phyloP scores from a whole-genome alignment of 2,888 invertebrate genomes.

The Limnephilus rhombicus region DNA sequence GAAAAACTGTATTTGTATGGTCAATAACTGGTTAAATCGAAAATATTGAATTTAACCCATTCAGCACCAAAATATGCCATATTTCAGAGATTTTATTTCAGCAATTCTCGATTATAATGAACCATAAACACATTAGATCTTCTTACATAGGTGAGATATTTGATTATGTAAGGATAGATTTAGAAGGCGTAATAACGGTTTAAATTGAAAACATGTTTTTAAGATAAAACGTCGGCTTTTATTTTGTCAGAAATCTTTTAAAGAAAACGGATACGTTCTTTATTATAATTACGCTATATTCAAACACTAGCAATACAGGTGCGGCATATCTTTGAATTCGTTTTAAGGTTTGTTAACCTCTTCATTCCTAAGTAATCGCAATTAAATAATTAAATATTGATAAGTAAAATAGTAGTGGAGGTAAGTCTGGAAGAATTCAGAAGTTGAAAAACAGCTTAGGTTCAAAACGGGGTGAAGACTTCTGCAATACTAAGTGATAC shows the following conservation, averaged over 20 bases:
- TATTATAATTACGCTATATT: neutral
- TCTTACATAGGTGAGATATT: too few relatives aligned
- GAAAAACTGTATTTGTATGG: too few relatives aligned
- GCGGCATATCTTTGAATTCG: neutral
- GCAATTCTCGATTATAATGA: too few relatives aligned
- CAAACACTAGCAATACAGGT: neutral
- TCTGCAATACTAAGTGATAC: too few relatives aligned
- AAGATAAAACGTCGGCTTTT: neutral
- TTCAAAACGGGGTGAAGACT: neutral
- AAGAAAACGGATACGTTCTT: neutral
- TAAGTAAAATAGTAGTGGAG: neutral
- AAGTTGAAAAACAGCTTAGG: neutral
- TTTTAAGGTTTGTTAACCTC: conserved; percentile 1
- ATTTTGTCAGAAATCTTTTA: neutral
- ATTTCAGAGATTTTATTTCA: too few relatives aligned
- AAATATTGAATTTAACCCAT: too few relatives aligned
- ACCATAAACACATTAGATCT: too few relatives aligned
- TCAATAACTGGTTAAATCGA: too few relatives aligned
- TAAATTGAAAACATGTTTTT: neutral
- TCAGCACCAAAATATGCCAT: too few relatives aligned
- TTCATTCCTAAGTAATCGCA: neutral
- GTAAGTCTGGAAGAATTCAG: neutral
- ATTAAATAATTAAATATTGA: neutral
- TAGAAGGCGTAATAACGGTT: neutral
- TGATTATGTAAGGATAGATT: neutral